Base-by-base conservation (phyloP, 1,140 invertebrate genomes). In the Himalopsyche phryganea region DNA sequence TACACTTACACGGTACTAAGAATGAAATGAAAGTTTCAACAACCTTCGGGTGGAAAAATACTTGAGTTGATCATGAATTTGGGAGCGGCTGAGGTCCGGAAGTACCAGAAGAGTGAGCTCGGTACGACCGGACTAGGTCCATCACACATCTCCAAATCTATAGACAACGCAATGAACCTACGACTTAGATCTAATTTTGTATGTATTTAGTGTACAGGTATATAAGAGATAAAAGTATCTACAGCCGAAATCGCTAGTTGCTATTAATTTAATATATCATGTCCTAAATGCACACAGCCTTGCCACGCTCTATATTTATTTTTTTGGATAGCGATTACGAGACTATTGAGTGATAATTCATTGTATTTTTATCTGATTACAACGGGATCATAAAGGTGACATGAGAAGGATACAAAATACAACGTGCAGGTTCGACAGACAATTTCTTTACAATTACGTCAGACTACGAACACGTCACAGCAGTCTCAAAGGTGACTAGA, bases 211-310 rank as follows among this genome's bases (percentile, higher is more conserved):
- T 64, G 61, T 64, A 63, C 38, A 64, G 50, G 23, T 28, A 5
- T 28, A 28, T 28, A 28, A 28, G 23, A 40, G 51, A 32, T 40
- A 50, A 45, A 64, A 50, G 33, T 52, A 51, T 52, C 61, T 64
- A 64, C 61, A 64, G 61, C 61, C 61, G 57, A 63, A 59, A 28
- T 28, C 23, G 50, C 58, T 60, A 60, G 58, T 50, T 48, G 56
- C 61, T 64, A 64, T 63, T 50, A 15, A 50, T 52, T 51, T 46
- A 60, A 57, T 44, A 59, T 59, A 64, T 64, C 75, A 77, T 76
- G 76, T 78, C 76, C 76, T 78, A 75, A 78, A 78, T 80, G 80
- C 77, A 80, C 81, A 83, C 81, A 82, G 81, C 80, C 81, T 83
- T 80, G 80, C 81, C 80, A 82, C 81, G 81, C 80, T 82, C 80